A percentile compares a stretch with the other conserved stretches of the same genome.
These are phyloP conservation scores for Columba guinea DNA, from an alignment of 2,797 vertebrate species.

Conservation along the genomic window DNA sequence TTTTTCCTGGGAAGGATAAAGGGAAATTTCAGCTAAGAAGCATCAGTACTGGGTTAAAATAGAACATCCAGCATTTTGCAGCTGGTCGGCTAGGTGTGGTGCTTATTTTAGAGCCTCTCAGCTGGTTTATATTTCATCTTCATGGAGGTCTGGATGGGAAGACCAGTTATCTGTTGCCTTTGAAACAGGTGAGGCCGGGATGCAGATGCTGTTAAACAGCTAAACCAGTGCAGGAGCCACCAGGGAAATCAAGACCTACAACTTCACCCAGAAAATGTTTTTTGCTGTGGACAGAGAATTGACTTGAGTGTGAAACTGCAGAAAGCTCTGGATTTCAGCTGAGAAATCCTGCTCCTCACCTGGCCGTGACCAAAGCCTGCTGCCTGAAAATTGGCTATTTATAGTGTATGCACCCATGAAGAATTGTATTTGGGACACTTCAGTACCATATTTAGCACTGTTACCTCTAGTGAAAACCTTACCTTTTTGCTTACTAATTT, in stretches of 20 bases:
- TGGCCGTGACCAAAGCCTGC: not conserved
- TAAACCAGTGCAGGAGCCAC: not conserved
- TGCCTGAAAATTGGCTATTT: not conserved
- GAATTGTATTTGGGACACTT: not conserved
- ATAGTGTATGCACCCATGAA: not conserved
- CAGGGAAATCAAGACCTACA: not conserved
- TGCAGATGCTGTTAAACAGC: not conserved
- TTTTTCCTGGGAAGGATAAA: not conserved
- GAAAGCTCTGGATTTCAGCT: not conserved
- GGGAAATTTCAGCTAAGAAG: not conserved
- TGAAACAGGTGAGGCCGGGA: not conserved
- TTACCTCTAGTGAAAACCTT: not conserved
- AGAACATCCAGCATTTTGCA: not conserved
- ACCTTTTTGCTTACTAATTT: not conserved
- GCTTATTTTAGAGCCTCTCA: not conserved
- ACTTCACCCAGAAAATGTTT: not conserved
- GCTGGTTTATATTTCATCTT: not conserved
- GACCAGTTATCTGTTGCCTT: not conserved
- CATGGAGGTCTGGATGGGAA: not conserved
- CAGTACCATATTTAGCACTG: not conserved
- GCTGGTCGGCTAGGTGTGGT: not conserved
- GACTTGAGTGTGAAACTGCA: not conserved
- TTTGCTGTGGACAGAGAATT: not conserved
- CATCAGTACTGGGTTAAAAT: not conserved
- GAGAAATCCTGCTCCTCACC: not conserved